Percentiles rank a stretch among this genome's conserved stretches.
These are phyloP conservation scores for Portevinia maculata DNA, from an alignment of 2,888 invertebrate genomes.

Conservation along the genomic window DNA sequence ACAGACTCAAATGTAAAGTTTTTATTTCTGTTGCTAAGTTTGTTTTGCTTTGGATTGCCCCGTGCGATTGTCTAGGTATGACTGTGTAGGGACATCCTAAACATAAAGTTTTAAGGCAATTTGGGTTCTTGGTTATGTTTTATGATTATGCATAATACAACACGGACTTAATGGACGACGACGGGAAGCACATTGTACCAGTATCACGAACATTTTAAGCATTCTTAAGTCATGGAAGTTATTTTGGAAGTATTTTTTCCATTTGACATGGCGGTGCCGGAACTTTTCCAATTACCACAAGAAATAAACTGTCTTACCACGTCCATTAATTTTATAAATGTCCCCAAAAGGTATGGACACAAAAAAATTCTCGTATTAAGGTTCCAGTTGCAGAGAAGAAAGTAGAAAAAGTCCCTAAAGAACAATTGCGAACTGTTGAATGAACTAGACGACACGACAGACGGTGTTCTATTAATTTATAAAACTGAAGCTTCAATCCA, in stretches of 20 bases:
- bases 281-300: neutral
- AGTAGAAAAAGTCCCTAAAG: too few species aligned
- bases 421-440: too few species aligned
- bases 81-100: too few species aligned
- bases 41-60: neutral
- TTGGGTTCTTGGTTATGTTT: neutral
- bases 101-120: neutral
- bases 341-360: too few species aligned
- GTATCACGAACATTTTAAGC: neutral
- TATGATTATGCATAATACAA: slow-evolving; percentile 7
- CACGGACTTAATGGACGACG: neutral
- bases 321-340: neutral
- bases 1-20: neutral
- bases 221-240: neutral
- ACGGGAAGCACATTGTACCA: neutral
- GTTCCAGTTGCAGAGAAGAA: too few species aligned
- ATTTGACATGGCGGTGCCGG: neutral
- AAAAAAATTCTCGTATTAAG: too few species aligned
- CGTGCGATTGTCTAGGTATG: neutral
- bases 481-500: neutral
- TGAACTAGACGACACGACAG: too few species aligned
- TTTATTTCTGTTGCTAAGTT: neutral
- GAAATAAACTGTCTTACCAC: neutral
- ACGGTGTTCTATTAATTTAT: too few species aligned
- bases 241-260: neutral